A percentile compares a stretch with the other conserved stretches of the same genome.
Evolutionary conservation across 2,888 invertebrate species (phyloP).

Genomic region (Galeopsomyia nigrocyanea): DNA sequence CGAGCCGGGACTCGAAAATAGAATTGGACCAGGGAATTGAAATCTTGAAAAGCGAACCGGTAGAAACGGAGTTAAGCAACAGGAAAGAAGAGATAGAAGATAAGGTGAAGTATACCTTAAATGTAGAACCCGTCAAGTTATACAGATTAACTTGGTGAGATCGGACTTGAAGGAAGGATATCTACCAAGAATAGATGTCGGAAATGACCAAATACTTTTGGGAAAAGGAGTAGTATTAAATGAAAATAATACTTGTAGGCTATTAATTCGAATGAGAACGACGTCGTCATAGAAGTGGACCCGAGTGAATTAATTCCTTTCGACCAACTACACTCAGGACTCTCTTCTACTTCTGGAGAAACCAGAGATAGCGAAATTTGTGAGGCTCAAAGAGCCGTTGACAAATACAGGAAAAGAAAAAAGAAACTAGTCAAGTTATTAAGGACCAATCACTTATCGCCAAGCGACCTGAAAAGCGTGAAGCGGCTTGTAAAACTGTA

Average conservation of each 20-base stretch:
- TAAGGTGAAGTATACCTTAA: background rate
- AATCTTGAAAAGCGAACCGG: no score
- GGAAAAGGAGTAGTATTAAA: slow-evolving; percentile 2
- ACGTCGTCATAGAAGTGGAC: background rate
- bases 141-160: background rate
- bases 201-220: background rate
- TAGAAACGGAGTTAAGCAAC: background rate
- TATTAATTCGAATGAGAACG: background rate
- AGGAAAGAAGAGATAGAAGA: no score
- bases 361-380: no score
- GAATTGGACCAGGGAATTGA: no score
- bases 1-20: background rate
- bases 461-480: no score
- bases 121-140: background rate
- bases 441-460: background rate
- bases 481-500: no score
- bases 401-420: background rate
- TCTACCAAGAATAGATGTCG: background rate
- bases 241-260: background rate
- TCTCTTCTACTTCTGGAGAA: no score
- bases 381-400: no score
- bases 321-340: background rate
- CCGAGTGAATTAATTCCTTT: background rate
- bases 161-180: background rate
- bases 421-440: background rate